Evolutionary conservation across 92 coral and sea anemone species (phyloP).

Genomic region (Epizoanthus scotinus): DNA sequence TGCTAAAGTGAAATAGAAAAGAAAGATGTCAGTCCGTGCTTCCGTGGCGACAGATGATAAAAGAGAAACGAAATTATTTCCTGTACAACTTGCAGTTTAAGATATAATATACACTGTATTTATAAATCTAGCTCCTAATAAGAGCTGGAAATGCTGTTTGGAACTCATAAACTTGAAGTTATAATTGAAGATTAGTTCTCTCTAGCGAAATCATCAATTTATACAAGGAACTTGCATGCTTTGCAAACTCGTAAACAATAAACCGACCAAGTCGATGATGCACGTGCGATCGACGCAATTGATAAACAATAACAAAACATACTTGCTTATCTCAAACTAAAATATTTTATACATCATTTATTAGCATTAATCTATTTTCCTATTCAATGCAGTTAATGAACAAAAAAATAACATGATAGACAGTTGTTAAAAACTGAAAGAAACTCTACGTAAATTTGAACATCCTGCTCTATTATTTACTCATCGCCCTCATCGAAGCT

Average conservation of each 20-base stretch:
- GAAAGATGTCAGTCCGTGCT: background rate
- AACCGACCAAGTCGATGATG: background rate
- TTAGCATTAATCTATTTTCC: too few relatives aligned
- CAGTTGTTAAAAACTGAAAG: background rate
- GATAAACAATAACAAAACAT: too few relatives aligned
- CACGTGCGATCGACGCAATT: too few relatives aligned
- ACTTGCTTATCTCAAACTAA: too few relatives aligned
- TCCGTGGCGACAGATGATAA: slow-evolving; percentile 14
- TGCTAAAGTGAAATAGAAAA: slow-evolving; percentile 24
- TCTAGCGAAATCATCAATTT: background rate
- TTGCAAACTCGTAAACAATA: background rate
- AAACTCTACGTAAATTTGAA: too few relatives aligned
- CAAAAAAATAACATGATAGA: too few relatives aligned
- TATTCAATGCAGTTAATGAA: too few relatives aligned
- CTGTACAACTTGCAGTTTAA: slow-evolving; percentile 3
- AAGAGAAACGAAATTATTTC: slow-evolving; percentile 11
- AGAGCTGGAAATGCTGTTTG: background rate
- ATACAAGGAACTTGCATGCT: background rate
- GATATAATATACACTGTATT: too few relatives aligned
- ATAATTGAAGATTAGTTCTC: slow-evolving; percentile 1
- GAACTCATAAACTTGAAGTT: slow-evolving; percentile 9
- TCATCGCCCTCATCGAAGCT: slow-evolving; percentile 16
- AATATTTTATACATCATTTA: too few relatives aligned
- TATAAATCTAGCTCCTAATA: background rate
- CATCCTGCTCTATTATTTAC: background rate